phyloP scores from a whole-genome alignment of 2,888 invertebrate genomes.

The Drosophila basisetae region DNA sequence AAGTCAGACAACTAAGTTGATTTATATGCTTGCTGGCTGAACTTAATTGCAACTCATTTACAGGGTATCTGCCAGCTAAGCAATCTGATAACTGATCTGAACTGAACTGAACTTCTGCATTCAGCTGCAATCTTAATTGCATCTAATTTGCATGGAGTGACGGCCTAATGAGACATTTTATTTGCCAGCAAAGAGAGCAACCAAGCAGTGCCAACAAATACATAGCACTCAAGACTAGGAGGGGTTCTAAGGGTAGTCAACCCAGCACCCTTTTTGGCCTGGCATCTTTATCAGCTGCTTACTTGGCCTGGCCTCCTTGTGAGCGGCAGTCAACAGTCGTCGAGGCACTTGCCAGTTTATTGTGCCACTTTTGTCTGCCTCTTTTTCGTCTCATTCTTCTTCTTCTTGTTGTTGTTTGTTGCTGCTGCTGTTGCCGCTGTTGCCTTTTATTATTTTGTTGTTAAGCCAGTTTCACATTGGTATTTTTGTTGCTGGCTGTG shows the following conservation, averaged over 20 bases:
- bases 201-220: neutral
- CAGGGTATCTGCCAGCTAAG: neutral
- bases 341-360: constrained; percentile 67
- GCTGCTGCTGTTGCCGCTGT: neutral
- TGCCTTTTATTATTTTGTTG: constrained; percentile 15
- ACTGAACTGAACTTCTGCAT: neutral
- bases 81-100: neutral
- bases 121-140: constrained; percentile 45
- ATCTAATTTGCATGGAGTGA: constrained; percentile 50
- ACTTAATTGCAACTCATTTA: neutral
- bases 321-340: neutral
- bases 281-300: constrained; percentile 16
- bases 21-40: neutral
- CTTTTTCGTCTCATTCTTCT: constrained; percentile 9
- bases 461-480: constrained; percentile 27
- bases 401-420: neutral
- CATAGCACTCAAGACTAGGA: neutral
- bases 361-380: constrained; percentile 57
- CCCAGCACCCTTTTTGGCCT: neutral
- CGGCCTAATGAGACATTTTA: constrained; percentile 63
- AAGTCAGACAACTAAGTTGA: neutral
- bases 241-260: neutral
- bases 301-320: constrained; percentile 6
- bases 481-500: constrained; percentile 12
- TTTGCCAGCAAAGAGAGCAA: constrained; percentile 28